Evolutionary conservation across 2,888 invertebrate species (phyloP), one percentile per base, ranked within the genome.

Genomic region (Leptinotarsa tumamoca): DNA sequence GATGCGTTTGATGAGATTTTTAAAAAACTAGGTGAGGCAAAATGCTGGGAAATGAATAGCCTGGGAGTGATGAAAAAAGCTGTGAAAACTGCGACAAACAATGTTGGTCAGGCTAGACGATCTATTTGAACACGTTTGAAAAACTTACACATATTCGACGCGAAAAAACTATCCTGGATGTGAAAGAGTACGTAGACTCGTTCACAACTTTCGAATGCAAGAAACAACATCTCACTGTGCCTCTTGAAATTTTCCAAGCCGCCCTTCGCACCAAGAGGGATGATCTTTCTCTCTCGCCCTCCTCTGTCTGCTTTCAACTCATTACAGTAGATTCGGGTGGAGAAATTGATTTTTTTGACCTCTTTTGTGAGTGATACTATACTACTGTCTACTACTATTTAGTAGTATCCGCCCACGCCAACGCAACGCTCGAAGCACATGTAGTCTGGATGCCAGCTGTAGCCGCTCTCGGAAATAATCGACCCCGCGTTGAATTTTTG

Each of bases 271-370:
- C 43, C 27, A 43, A 63, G 7, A 33, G 27, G 15, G 14, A 63
- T 27, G 51, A 13, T 14, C n/a, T 52, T 17, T 17, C 52, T 52
- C 17, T 52, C 15, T 33, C 33, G 5, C 63, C 3, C 10, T 63
- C 17, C 27, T 33, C 33, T 33, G 17, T 63, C 17, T 13, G 63
- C 33, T 33, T 33, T 1, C 15, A 33, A 33, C 63, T 63, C 63
- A 63, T 63, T 63, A 63, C 27, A 63, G 43, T 63, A 43, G 63
- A 33, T n/a, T 63, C n/a, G 63, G 33, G 43, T 18, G 27, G n/a
- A 17, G 63, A 63, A 63, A 63, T 63, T 63, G 63, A 63, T 63
- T 63, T 63, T 63, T 33, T 63, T 63, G 63, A 63, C 63, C 63
- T 63, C 63, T 43, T 63, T 63, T 33, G 63, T 63, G 63, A 63